A percentile compares a stretch with the other conserved stretches of the same genome.
Conservation (phyloP, 2,797 vertebrate genomes). For the Acanthurus tractus region DNA sequence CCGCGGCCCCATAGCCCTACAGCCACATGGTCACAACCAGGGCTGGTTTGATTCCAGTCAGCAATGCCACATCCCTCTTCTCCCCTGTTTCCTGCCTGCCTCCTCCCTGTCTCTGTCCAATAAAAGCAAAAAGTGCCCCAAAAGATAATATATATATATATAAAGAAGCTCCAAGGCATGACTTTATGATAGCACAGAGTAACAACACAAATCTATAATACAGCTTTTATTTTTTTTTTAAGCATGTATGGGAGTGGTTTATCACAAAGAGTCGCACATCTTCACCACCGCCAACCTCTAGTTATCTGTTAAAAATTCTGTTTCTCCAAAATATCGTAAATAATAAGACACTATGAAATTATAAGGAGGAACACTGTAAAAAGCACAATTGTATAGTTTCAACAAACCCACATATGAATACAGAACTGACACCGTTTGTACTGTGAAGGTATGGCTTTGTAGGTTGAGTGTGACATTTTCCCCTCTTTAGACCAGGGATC, state of each 20-base stretch:
- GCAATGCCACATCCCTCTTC: too few relatives aligned
- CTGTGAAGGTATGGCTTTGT: too few relatives aligned
- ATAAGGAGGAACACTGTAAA: background rate
- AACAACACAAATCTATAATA: constrained; percentile 5
- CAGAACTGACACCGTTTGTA: too few relatives aligned
- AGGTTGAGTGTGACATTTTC: background rate
- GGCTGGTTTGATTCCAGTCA: too few relatives aligned
- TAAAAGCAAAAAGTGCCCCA: too few relatives aligned
- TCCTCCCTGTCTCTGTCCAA: too few relatives aligned
- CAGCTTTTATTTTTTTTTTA: constrained; percentile 4
- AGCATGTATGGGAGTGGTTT: background rate
- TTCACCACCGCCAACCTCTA: background rate
- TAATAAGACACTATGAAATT: background rate
- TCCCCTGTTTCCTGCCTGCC: too few relatives aligned
- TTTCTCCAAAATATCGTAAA: background rate
- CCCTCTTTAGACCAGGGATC: background rate
- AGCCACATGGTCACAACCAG: too few relatives aligned
- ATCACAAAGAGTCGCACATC: background rate
- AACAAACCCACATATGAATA: too few relatives aligned
- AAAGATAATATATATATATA: too few relatives aligned
- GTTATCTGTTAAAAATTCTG: background rate
- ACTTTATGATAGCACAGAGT: constrained; percentile 23
- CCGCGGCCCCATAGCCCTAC: too few relatives aligned
- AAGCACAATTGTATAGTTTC: background rate
- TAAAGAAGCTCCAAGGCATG: too few relatives aligned